Percentiles rank a stretch among this genome's conserved stretches.
Evolutionary conservation across 2,888 invertebrate species (phyloP).

Genomic region (Ellobium chinense): DNA sequence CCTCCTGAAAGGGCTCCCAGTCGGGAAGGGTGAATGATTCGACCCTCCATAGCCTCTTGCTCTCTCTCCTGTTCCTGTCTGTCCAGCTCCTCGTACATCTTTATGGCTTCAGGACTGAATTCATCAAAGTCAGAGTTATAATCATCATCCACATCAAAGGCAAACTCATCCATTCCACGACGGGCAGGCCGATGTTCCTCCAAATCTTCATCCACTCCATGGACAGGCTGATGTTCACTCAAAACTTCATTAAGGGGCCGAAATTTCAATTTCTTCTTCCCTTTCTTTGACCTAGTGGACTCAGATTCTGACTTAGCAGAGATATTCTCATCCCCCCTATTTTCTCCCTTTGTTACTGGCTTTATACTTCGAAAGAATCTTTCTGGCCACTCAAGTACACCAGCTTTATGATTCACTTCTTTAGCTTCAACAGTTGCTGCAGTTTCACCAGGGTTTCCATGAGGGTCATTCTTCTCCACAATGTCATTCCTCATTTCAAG

Average conservation of each 20-base stretch:
- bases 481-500: neutral
- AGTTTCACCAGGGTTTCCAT: neutral
- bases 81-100: neutral
- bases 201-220: neutral
- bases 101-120: neutral
- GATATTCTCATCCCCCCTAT: neutral
- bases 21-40: constrained; percentile 16
- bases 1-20: neutral
- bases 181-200: neutral
- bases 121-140: too few relatives aligned
- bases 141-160: too few relatives aligned
- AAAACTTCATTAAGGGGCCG: constrained; percentile 22
- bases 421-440: neutral
- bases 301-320: neutral
- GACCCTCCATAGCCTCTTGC: neutral
- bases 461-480: neutral
- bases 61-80: neutral
- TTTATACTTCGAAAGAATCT: neutral
- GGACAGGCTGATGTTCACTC: neutral
- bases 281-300: neutral
- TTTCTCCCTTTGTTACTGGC: neutral
- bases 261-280: constrained; percentile 20
- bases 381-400: constrained; percentile 1
- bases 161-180: neutral
- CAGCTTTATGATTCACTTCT: neutral